Conservation (phyloP, 2,888 invertebrate species). For the Ichneumoninae sp. region DNA sequence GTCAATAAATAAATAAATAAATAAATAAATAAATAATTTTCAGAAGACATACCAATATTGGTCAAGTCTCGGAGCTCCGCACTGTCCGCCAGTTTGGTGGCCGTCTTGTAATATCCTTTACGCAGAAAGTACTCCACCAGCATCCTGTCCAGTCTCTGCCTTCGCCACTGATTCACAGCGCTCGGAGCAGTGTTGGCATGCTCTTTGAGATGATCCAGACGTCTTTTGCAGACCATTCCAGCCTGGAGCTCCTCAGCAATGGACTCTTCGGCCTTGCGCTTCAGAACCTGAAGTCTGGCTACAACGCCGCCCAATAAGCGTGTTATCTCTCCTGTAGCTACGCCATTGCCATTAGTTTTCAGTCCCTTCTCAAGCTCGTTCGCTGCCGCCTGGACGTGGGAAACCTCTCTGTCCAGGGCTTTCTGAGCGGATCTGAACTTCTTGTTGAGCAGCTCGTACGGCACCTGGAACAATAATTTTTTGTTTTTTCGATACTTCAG, state of each 20-base stretch:
- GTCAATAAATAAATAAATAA: too few relatives aligned
- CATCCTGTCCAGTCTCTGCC: conserved; percentile 96
- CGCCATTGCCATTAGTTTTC: conserved; percentile 86
- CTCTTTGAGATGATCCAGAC: conserved; percentile 96
- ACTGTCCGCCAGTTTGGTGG: conserved; percentile 93
- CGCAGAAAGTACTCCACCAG: conserved; percentile 98
- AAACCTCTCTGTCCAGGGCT: conserved; percentile 95
- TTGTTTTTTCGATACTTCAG: neutral
- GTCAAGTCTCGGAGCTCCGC: conserved; percentile 94
- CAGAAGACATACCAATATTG: conserved; percentile 89
- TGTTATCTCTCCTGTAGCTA: conserved; percentile 90
- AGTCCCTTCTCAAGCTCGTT: conserved; percentile 92
- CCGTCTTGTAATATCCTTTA: conserved; percentile 97
- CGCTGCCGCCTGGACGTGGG: conserved; percentile 93
- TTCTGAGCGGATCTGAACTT: conserved; percentile 98
- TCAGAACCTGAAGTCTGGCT: conserved; percentile 94
- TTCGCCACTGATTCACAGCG: conserved; percentile 91
- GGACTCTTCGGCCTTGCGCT: conserved; percentile 97
- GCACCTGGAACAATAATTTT: conserved; percentile 88
- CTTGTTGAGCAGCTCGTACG: conserved; percentile 99
- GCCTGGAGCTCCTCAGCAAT: conserved; percentile 96
- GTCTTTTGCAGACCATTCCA: conserved; percentile 95
- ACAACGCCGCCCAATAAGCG: conserved; percentile 94
- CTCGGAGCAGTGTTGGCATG: conserved; percentile 86
- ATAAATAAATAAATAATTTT: neutral